A percentile compares a stretch with the other conserved stretches of the same genome.
These are phyloP conservation scores for Scylla paramamosain DNA, from an alignment of 1,140 invertebrate genomes.

Conservation along the genomic window DNA sequence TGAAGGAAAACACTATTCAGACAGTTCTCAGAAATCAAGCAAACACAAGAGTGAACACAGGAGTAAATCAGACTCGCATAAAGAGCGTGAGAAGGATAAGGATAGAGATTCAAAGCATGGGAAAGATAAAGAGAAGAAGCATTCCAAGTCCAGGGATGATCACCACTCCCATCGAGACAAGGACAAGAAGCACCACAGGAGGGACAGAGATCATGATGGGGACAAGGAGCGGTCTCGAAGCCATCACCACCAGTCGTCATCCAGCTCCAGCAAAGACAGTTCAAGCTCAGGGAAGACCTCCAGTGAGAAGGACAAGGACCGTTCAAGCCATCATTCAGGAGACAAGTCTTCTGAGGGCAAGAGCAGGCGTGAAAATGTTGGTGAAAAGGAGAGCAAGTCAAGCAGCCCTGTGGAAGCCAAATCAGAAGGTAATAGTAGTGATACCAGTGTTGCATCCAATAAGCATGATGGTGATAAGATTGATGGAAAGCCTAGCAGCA, in stretches of 20 bases:
- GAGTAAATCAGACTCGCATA: slow-evolving; percentile 48
- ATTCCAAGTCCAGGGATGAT: slow-evolving; percentile 68
- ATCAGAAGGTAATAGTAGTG: background rate
- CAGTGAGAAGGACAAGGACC: slow-evolving; percentile 57
- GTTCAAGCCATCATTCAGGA: slow-evolving; percentile 51
- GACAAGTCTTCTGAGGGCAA: slow-evolving; percentile 65
- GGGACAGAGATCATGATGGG: slow-evolving; percentile 69
- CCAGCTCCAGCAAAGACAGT: slow-evolving; percentile 40
- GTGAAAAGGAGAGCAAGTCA: slow-evolving; percentile 47
- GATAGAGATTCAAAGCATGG: slow-evolving; percentile 55
- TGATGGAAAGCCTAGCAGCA: slow-evolving; percentile 41
- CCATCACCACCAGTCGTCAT: slow-evolving; percentile 62
- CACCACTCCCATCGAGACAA: slow-evolving; percentile 68
- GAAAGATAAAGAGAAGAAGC: slow-evolving; percentile 64
- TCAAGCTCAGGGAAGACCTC: slow-evolving; percentile 53
- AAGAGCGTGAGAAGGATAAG: slow-evolving; percentile 54
- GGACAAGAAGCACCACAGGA: slow-evolving; percentile 69
- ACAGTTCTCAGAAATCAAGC: slow-evolving; percentile 58
- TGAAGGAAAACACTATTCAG: slow-evolving; percentile 56
- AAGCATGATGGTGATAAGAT: slow-evolving; percentile 28
- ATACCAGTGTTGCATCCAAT: background rate
- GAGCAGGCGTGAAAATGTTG: slow-evolving; percentile 36
- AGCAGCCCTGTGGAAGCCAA: background rate
- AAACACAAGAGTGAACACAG: slow-evolving; percentile 61
- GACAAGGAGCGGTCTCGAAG: slow-evolving; percentile 53